Base-by-base conservation (phyloP, 2,888 invertebrate species). In the Patella ulyssiponensis region DNA sequence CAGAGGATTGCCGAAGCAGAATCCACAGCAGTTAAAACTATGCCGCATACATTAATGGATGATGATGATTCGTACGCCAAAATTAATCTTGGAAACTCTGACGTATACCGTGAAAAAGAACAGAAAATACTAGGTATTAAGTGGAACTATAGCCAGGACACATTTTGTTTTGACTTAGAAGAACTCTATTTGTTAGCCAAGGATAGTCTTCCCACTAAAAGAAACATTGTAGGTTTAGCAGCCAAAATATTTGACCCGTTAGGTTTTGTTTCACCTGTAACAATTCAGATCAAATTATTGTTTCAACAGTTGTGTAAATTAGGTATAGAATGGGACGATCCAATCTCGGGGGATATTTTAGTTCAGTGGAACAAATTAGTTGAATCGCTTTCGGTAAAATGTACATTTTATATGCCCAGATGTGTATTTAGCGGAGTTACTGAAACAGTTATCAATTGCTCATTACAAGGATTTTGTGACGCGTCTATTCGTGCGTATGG, bases 311-410 rank as follows among this genome's bases (percentile, higher is more conserved):
- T 64, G 20, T 64, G 64, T 23, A 64, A 64, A n/a, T 64, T 20
- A n/a, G 64, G 64, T 20, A 64, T 64, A 20, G 64, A 64, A 20
- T 64, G 64, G 64, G 64, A 64, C 20, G 64, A 64, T 20, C 64
- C 64, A 14, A 64, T 64, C 20, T 23, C 20, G 11, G 64, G 64
- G n/a, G n/a, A n/a, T 20, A 64, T 64, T 64, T n/a, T 64, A 20
- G 64, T 20, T 23, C n/a, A 64, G n/a, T 64, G 64, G 64, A 14
- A 58, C n/a, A 58, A 58, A 58, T 20, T 58, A 64, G 23, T 64
- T 64, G 23, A 23, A 64, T 20, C 64, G 1, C 23, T 64, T 20
- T 64, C 64, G 20, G 64, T 64, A 11, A 64, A 64, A 64, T 64
- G 64, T 64, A 23, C 23, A 20, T 64, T 64, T 64, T n/a, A 23